phyloP scores from a whole-genome alignment of 23 tunicate species.

The Halocynthia roretzi region DNA sequence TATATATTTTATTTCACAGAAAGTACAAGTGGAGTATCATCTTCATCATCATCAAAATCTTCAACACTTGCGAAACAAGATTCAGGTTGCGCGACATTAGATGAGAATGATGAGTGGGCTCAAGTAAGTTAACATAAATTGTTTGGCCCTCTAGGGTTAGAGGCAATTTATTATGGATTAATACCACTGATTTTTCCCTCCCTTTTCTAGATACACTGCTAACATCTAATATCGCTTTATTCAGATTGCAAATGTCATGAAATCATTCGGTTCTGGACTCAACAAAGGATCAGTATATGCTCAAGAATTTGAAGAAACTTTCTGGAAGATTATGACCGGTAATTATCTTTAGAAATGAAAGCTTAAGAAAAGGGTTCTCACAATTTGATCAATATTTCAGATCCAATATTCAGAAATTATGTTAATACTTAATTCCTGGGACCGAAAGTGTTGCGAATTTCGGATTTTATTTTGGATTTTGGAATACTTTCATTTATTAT shows the following conservation, averaged over 20 bases:
- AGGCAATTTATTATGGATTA: background rate
- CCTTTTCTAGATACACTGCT: slow-evolving; percentile 2
- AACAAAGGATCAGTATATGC: slow-evolving; percentile 47
- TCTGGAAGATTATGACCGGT: slow-evolving; percentile 88
- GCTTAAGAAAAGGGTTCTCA: too few species aligned
- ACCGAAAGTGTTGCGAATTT: background rate
- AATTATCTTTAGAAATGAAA: background rate
- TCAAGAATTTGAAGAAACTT: slow-evolving; percentile 74
- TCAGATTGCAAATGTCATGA: slow-evolving; percentile 61
- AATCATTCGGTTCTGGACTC: slow-evolving; percentile 26
- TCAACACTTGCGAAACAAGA: slow-evolving; percentile 15
- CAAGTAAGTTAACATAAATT: slow-evolving; percentile 9
- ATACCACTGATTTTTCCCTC: background rate
- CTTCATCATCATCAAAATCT: slow-evolving; percentile 16
- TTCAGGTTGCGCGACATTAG: background rate
- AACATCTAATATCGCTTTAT: background rate
- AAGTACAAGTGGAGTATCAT: slow-evolving; percentile 17
- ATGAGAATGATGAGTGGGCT: slow-evolving; percentile 56
- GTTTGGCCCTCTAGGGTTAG: background rate
- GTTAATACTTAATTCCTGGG: background rate
- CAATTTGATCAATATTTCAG: too few species aligned
- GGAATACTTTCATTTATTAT: too few species aligned
- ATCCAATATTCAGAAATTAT: too few species aligned
- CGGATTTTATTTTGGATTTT: background rate
- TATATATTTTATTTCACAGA: slow-evolving; percentile 7